Evolutionary conservation across 2,797 vertebrate species (phyloP).

Genomic region (Ceryle rudis): DNA sequence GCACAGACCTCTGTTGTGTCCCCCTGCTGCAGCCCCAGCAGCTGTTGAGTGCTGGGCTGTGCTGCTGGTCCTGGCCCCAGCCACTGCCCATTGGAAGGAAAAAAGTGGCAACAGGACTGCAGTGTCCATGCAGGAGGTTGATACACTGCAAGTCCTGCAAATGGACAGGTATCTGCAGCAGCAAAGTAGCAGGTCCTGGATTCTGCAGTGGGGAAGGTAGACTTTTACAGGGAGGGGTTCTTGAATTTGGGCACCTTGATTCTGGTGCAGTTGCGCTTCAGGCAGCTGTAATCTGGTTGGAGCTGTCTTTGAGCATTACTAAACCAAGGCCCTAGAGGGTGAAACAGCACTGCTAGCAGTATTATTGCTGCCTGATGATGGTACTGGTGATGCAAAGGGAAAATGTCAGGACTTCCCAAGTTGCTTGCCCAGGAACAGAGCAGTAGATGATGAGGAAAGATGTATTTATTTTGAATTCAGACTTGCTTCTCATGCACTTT

Average conservation of each 20-base stretch:
- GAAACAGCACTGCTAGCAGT: rapidly evolving
- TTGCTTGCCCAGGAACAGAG: not conserved
- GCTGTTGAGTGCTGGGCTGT: not conserved
- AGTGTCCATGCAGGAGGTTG: rapidly evolving
- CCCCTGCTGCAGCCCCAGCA: rapidly evolving
- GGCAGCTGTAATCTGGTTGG: not conserved
- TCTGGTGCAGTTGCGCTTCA: not conserved
- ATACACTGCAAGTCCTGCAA: rapidly evolving
- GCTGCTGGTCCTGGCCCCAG: not conserved
- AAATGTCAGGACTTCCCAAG: not conserved
- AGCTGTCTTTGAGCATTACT: not conserved
- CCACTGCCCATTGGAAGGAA: rapidly evolving
- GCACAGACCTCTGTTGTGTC: not conserved
- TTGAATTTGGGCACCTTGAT: rapidly evolving
- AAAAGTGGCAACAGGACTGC: not conserved
- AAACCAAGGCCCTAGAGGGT: not conserved
- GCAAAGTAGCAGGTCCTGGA: not conserved
- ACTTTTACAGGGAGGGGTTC: not conserved
- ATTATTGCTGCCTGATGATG: not conserved
- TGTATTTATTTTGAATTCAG: not conserved
- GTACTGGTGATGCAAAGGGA: not conserved
- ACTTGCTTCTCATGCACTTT: not conserved
- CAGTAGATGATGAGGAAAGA: not conserved
- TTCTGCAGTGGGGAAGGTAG: not conserved
- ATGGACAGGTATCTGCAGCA: not conserved